A percentile compares a stretch with the other conserved stretches of the same genome.
Conservation (phyloP, 2,888 invertebrate species). For the Cryptocephalus moraei region DNA sequence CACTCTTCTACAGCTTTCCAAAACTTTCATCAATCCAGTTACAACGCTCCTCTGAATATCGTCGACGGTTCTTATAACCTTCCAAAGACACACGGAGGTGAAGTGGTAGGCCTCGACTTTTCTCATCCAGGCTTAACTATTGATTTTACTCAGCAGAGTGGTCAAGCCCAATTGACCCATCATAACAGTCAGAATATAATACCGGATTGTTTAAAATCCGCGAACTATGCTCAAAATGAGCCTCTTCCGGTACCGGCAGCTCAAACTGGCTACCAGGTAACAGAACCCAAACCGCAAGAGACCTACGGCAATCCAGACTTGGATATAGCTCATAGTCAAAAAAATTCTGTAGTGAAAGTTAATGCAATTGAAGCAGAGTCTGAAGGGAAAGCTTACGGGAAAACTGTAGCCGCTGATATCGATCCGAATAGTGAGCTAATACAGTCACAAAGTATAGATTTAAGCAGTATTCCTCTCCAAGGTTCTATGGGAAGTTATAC, state of each 20-base stretch:
- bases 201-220: slow-evolving; percentile 31
- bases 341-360: slow-evolving; percentile 19
- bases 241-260: slow-evolving; percentile 9
- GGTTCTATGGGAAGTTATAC: slow-evolving; percentile 57
- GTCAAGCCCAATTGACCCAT: slow-evolving; percentile 2
- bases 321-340: slow-evolving; percentile 29
- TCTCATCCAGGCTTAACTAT: slow-evolving; percentile 24
- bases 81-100: slow-evolving; percentile 21
- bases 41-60: slow-evolving; percentile 42
- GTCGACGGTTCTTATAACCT: slow-evolving; percentile 44
- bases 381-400: slow-evolving; percentile 28
- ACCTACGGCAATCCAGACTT: slow-evolving; percentile 21
- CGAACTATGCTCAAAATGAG: slow-evolving; percentile 21
- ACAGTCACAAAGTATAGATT: slow-evolving; percentile 33
- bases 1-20: slow-evolving; percentile 44
- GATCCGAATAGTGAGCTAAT: slow-evolving; percentile 32
- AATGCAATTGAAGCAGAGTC: slow-evolving; percentile 19
- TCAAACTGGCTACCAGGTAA: slow-evolving; percentile 15
- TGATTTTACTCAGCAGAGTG: slow-evolving; percentile 19
- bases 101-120: slow-evolving; percentile 22
- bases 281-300: slow-evolving; percentile 23
- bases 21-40: slow-evolving; percentile 35
- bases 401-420: slow-evolving; percentile 31
- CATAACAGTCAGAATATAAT: slow-evolving; percentile 10
- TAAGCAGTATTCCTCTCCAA: slow-evolving; percentile 43